Base-by-base conservation (phyloP, 2,797 vertebrate genomes). In the Benthosema pterotum region DNA sequence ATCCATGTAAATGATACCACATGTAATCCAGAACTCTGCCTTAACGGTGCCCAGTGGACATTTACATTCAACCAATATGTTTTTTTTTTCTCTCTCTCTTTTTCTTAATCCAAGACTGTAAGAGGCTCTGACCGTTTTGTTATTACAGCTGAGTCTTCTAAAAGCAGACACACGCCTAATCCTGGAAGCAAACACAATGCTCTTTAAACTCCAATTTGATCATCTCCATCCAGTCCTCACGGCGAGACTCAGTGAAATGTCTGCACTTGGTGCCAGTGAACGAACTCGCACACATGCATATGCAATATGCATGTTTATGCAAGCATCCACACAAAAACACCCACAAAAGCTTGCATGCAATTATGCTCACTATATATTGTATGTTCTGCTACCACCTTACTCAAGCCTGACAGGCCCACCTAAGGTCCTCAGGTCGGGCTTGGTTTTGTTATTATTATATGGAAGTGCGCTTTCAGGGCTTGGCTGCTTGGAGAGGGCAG, bases 11-110 rank as follows among this genome's bases (percentile, higher is more conserved):
- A 73, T 75, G 77, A 83, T 75, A 81, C 69, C 45, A 57, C 75
- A 58, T 79, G 77, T 81, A 83, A 85, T 84, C 79, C 79, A 70
- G 57, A 82, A 69, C 78, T 73, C 52, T 67, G 59, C 56, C 64
- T 74, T 78, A 78, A 79, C 64, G 19, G 45, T 74, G 69, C 63
- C 32, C 68, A 81, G 69, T 28, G 63, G 38, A 79, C 69, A 60
- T 74, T 83, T 60, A 80, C 56, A 75, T 83, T 73, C 65, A 60
- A 70, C 63, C 69, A 71, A 38, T 38, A 38, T 38, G 8, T 38
- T 38, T 32, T 38, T 38, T 38, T 38, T 38, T 7, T 38, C 43
- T 57, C 68, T 38, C 8, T 38, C 11, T 38, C 11, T 38, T 7
- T 38, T 46, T 57, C 68, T 45, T 78, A 80, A 85, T 71, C 69